Base-by-base conservation (phyloP, 2,888 invertebrate species). In the Asteroscopus sphinx region DNA sequence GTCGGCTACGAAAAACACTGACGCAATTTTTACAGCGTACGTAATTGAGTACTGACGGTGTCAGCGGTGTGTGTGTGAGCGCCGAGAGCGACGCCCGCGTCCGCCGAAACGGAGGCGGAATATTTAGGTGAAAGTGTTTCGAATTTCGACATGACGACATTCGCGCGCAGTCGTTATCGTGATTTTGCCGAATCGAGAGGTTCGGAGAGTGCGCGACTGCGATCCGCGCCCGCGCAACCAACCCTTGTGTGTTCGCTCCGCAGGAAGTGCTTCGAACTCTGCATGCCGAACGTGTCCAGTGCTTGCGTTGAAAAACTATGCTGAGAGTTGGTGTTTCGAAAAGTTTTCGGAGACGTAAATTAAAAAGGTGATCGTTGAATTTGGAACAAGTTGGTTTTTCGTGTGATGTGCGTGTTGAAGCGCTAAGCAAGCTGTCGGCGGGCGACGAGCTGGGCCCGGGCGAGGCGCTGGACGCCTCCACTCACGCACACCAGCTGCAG, bases 91-190 rank as follows among this genome's bases (percentile, higher is more conserved):
- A 92, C 93, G 93, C 91, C 93, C 93, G 93, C 92, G 93, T 92
- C 91, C 87, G 92, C 92, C 92, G 92, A 93, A 93, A 91, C 93
- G 86, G 92, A 92, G 93, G 88, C 93, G 92, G 93, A 93, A 94
- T 94, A 94, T 94, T 94, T 94, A 94, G 94, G 94, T 93, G 94
- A 94, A 94, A 94, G 94, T 94, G 93, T 94, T 94, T 94, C 94
- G 91, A 94, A 94, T 94, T 94, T 94, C 93, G 93, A 89, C 92
- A 93, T 93, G 93, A 93, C 93, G 93, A 94, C 93, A 94, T 93
- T 93, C 85, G 93, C 92, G 93, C 92, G 91, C 94, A 94, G 94
- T 94, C 92, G 92, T 94, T 94, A 94, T 94, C 93, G 94, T 92
- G 93, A 92, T 92, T 94, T 91, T 92, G 94, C 93, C 93, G 94